A percentile compares a stretch with the other conserved stretches of the same genome.
phyloP scores from a whole-genome alignment of 1,140 invertebrate species.

The Drosophila miranda region DNA sequence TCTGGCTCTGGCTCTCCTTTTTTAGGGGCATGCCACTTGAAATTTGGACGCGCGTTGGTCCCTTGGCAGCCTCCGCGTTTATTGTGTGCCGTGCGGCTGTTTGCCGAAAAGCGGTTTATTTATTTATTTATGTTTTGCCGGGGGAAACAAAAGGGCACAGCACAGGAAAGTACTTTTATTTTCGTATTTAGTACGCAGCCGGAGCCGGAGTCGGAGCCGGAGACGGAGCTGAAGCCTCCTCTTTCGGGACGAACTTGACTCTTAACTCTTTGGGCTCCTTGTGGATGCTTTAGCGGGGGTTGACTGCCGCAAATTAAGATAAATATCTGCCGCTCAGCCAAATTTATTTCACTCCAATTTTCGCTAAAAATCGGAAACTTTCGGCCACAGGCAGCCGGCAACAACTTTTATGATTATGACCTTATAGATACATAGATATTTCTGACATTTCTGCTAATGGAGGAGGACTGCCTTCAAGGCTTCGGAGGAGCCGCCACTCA shows the following conservation, averaged over 20 bases:
- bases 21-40: conserved; percentile 44
- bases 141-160: conserved; percentile 26
- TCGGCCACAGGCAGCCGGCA: neutral
- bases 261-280: conserved; percentile 61
- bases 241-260: conserved; percentile 39
- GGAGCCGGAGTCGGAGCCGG: neutral
- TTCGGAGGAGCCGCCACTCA: conserved; percentile 13
- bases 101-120: conserved; percentile 72
- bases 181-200: conserved; percentile 46
- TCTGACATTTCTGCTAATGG: conserved; percentile 37
- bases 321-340: conserved; percentile 62
- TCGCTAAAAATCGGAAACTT: conserved; percentile 48
- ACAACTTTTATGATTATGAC: conserved; percentile 63
- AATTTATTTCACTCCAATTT: conserved; percentile 62
- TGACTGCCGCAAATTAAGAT: conserved; percentile 65
- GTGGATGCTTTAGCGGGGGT: neutral
- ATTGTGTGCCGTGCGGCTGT: conserved; percentile 46
- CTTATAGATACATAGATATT: conserved; percentile 22
- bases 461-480: conserved; percentile 10
- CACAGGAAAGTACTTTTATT: conserved; percentile 47
- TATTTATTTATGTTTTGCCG: conserved; percentile 65
- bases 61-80: conserved; percentile 39
- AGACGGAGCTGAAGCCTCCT: neutral
- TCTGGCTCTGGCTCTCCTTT: conserved; percentile 9
- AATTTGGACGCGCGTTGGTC: conserved; percentile 46